phyloP scores from a whole-genome alignment of 2,113 vertebrate species.

The Strigops habroptila region DNA sequence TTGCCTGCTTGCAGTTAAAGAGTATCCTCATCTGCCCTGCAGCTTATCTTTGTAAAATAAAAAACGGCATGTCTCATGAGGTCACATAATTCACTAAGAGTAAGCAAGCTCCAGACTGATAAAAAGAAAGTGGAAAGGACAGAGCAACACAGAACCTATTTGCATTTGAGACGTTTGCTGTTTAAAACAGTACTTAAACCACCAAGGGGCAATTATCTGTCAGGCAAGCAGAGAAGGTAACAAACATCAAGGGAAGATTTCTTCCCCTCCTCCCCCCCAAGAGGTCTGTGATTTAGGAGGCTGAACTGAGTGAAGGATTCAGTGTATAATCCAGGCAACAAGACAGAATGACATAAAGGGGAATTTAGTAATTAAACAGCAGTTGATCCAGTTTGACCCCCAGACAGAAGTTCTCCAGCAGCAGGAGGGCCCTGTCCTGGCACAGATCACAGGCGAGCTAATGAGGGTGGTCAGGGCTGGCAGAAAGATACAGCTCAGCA shows the following conservation, averaged over 20 bases:
- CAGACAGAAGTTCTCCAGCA: neutral
- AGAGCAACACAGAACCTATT: neutral
- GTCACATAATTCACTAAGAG: neutral
- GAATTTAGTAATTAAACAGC: neutral
- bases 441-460: rapidly evolving
- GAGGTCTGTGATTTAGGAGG: neutral
- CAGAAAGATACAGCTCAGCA: neutral
- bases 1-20: neutral
- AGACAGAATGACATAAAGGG: neutral
- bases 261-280: neutral
- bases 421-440: too few relatives aligned
- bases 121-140: neutral
- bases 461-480: rapidly evolving
- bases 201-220: neutral
- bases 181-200: neutral
- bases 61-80: neutral
- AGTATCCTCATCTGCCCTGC: neutral
- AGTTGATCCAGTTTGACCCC: neutral
- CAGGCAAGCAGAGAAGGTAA: neutral
- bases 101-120: neutral
- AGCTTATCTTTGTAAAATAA: neutral
- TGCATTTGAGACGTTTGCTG: neutral
- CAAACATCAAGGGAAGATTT: neutral
- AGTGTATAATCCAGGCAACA: neutral
- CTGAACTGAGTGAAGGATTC: neutral